Percentiles rank a stretch among this genome's conserved stretches.
Conservation (phyloP, 2,797 vertebrate genomes). For the Lindbergichthys nudifrons region DNA sequence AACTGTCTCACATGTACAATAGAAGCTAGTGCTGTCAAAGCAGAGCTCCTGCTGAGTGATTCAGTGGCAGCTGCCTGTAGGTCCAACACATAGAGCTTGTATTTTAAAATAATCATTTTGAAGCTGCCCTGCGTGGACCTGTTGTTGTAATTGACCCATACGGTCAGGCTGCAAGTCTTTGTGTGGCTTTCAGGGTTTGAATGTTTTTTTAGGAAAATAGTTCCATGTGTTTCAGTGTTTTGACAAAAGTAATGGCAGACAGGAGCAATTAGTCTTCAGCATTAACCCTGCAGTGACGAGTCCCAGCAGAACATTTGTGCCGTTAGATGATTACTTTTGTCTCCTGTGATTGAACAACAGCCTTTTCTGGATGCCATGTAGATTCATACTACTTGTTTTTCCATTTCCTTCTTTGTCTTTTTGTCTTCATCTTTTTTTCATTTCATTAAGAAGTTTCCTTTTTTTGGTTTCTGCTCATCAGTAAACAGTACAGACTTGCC, state of each 20-base stretch:
- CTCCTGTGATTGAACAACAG: neutral
- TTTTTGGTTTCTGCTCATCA: neutral
- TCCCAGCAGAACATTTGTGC: conserved; percentile 6
- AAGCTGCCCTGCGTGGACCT: conserved; percentile 23
- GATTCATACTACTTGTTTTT: neutral
- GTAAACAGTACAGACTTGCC: neutral
- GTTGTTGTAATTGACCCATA: conserved; percentile 38
- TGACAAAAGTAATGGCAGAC: conserved; percentile 26
- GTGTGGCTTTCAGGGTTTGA: conserved; percentile 17
- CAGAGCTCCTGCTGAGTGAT: conserved; percentile 6
- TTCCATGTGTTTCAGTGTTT: conserved; percentile 49
- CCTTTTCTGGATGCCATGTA: neutral
- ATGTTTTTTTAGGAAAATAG: conserved; percentile 27
- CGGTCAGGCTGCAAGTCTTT: conserved; percentile 8
- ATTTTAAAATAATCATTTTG: conserved; percentile 41
- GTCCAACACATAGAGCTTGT: conserved; percentile 27
- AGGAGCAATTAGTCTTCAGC: conserved; percentile 23
- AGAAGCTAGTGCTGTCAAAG: conserved; percentile 15
- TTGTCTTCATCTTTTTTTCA: neutral
- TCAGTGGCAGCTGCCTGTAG: conserved; percentile 16
- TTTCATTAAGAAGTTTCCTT: neutral
- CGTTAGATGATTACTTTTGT: neutral
- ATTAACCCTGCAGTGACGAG: neutral
- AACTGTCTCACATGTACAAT: neutral
- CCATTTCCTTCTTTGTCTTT: neutral